Percentiles rank a stretch among this genome's conserved stretches.
Conservation (phyloP, 2,113 vertebrate genomes). For the Plecturocebus donacophilus region DNA sequence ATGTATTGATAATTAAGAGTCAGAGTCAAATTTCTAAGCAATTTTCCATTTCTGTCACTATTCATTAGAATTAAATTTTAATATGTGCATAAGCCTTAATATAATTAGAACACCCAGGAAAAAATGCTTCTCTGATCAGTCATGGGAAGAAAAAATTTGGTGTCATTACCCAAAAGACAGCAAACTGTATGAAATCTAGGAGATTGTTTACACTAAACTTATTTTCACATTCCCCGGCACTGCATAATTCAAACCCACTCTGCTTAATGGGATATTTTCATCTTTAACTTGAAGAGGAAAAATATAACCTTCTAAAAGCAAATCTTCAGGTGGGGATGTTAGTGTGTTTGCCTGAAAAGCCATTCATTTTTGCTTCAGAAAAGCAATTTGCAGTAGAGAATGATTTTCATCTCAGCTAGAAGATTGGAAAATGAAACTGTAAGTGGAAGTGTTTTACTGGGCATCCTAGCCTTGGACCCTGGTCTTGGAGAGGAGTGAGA, state of each 20-base stretch:
- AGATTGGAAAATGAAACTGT: constrained; percentile 19
- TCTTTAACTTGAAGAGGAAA: background rate
- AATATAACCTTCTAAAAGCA: background rate
- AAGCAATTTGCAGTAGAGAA: constrained; percentile 42
- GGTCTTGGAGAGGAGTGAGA: background rate
- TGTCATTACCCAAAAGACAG: background rate
- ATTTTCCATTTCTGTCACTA: background rate
- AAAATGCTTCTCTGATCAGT: background rate
- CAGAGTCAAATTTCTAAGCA: background rate
- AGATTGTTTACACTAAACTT: background rate
- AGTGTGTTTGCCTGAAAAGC: background rate
- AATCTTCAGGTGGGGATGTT: background rate
- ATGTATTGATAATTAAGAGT: background rate
- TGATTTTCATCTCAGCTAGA: background rate
- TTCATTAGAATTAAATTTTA: constrained; percentile 39
- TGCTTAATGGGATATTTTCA: background rate
- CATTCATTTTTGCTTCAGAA: background rate
- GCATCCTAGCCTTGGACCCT: background rate
- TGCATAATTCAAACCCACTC: background rate
- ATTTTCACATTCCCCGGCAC: background rate
- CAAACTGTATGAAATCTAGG: background rate
- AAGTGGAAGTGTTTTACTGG: background rate
- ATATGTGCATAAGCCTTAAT: background rate
- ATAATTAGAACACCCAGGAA: background rate
- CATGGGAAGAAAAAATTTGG: background rate